Evolutionary conservation across 1,140 invertebrate genomes (phyloP), one percentile per base, ranked within the genome.

Genomic region (Caligus rogercresseyi): DNA sequence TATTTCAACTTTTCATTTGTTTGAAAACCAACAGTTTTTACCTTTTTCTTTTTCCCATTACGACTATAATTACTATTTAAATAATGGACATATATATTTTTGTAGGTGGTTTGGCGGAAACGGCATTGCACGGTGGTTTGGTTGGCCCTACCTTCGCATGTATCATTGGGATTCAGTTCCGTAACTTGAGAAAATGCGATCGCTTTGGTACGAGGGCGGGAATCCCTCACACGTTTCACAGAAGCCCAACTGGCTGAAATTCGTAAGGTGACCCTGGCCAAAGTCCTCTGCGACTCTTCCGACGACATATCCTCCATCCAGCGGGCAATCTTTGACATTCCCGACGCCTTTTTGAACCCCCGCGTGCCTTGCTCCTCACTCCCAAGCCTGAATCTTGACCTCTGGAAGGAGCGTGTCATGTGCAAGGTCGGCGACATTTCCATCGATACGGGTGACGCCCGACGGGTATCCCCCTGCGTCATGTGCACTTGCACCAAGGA

Each of bases 201-300:
- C 76, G 91, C 64, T 95, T 88, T 74, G 95, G 89, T 88, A 72
- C 78, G 65, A 79, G 80, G 68, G 80, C 77, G 65, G 69, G 70
- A 20, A 74, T 79, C 67, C 71, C 75, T 1, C 19, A 70, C 77
- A 3, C 67, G 77, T 52, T 80, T 80, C 68, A 78, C 76, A 3
- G 72, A 76, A 62, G 74, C 83, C 51, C 95, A 99, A 73, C 71
- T 98, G 59, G 81, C 83, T 0, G 91, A 97, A 74, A 83, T 99
- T 52, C 78, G 93, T n/a, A 94, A 95, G 71, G 80, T 82, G 0
- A 92, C 87, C 0, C 71, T 98, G 15, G 81, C 91, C 0, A 90
- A 93, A 73, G 75, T 97, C 0, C 74, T 96, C 26, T 99, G 95
- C 71, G 85, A 93, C 65, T 97, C 96, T 74, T 82, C 90, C 72